A percentile compares a stretch with the other conserved stretches of the same genome.
Evolutionary conservation across 2,888 invertebrate genomes (phyloP).

Genomic region (Microplitis manilae): DNA sequence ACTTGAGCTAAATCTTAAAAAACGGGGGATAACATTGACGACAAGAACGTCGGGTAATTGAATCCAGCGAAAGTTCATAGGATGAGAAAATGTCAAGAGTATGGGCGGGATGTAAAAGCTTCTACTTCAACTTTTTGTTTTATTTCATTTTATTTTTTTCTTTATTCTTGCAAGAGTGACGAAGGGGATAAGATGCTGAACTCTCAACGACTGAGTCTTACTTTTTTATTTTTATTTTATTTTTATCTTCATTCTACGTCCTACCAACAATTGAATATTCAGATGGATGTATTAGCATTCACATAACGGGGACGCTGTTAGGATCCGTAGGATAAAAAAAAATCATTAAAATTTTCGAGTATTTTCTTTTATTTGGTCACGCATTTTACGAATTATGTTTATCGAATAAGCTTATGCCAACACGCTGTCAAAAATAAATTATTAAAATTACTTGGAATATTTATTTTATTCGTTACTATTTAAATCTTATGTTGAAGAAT

Average conservation of each 20-base stretch:
- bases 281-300: slow-evolving; percentile 41
- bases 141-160: not conserved
- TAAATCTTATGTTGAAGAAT: not conserved
- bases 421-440: not conserved
- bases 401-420: not conserved
- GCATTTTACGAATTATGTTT: slow-evolving; percentile 24
- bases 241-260: not conserved
- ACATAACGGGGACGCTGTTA: not conserved
- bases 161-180: not conserved
- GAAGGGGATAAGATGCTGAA: slow-evolving; percentile 18
- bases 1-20: slow-evolving; percentile 23
- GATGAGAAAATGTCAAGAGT: slow-evolving; percentile 7
- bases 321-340: not conserved
- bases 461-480: not conserved
- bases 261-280: slow-evolving; percentile 48
- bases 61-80: slow-evolving; percentile 31
- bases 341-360: not conserved
- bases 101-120: slow-evolving; percentile 23
- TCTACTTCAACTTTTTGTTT: slow-evolving; percentile 14
- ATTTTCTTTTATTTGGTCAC: slow-evolving; percentile 18
- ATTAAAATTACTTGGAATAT: not conserved
- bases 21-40: slow-evolving; percentile 20
- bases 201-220: slow-evolving; percentile 12
- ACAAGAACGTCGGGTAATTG: slow-evolving; percentile 41
- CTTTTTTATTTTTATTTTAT: not conserved